phyloP scores from a whole-genome alignment of 2,113 vertebrate genomes.

The Hydropotes inermis region DNA sequence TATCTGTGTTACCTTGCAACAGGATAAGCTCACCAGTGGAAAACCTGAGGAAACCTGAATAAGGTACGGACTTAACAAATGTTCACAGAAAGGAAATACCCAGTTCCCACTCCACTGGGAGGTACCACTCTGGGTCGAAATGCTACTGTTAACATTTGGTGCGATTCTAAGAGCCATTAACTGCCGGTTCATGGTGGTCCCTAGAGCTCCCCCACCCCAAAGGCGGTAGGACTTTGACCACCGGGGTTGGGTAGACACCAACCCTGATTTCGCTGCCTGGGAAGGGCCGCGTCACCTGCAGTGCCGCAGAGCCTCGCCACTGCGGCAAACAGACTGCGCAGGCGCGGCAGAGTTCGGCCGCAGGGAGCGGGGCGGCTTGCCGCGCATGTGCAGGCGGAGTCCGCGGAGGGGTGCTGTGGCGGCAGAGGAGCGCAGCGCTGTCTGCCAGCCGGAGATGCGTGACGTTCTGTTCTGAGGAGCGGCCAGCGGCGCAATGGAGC shows the following conservation, averaged over 20 bases:
- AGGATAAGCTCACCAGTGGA: neutral
- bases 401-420: fast-evolving
- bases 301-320: neutral
- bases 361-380: fast-evolving
- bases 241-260: fast-evolving
- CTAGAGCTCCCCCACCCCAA: neutral
- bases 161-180: neutral
- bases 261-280: fast-evolving
- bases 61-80: neutral
- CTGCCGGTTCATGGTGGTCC: too few relatives aligned
- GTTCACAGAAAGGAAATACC: neutral
- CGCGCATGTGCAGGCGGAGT: neutral
- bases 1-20: neutral
- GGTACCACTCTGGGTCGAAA: neutral
- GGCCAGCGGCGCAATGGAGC: slow-evolving; percentile 60
- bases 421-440: neutral
- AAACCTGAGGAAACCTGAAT: neutral
- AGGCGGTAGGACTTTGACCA: fast-evolving
- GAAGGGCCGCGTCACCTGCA: neutral
- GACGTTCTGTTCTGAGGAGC: neutral
- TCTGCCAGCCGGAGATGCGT: neutral
- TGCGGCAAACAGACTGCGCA: slow-evolving; percentile 22
- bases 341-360: neutral
- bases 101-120: neutral
- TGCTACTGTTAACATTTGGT: neutral